Evolutionary conservation across 1,140 invertebrate genomes (phyloP).

Genomic region (Armadillidium nasatum): DNA sequence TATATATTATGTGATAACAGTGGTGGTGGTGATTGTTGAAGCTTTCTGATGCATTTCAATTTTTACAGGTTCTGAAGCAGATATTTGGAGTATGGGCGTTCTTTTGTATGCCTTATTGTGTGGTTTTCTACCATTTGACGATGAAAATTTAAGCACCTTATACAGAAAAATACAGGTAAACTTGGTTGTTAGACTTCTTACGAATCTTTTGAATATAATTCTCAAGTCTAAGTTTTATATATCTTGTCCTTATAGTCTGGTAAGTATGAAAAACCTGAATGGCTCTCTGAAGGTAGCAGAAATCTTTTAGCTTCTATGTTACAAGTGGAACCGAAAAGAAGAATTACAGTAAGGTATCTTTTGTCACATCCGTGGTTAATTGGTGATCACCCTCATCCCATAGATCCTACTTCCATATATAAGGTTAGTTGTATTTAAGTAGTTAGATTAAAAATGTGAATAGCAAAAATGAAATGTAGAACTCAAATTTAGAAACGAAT

Average conservation of each 20-base stretch:
- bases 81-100: slow-evolving; percentile 77
- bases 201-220: not conserved
- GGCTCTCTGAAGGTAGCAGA: slow-evolving; percentile 62
- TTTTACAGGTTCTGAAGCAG: slow-evolving; percentile 57
- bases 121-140: slow-evolving; percentile 73
- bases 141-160: slow-evolving; percentile 63
- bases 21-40: not conserved
- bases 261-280: slow-evolving; percentile 67
- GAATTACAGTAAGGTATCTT: slow-evolving; percentile 67
- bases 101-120: slow-evolving; percentile 69
- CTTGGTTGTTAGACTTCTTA: not conserved
- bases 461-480: too few relatives aligned
- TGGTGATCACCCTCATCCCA: slow-evolving; percentile 50
- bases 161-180: slow-evolving; percentile 73
- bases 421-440: slow-evolving; percentile 28
- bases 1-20: too few relatives aligned
- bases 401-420: slow-evolving; percentile 51
- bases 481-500: too few relatives aligned
- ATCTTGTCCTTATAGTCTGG: slow-evolving; percentile 55
- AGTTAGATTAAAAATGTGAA: too few relatives aligned
- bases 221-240: slow-evolving; percentile 12
- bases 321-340: slow-evolving; percentile 66
- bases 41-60: not conserved
- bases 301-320: slow-evolving; percentile 65
- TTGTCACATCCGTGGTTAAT: slow-evolving; percentile 70